Evolutionary conservation across 2,888 invertebrate species (phyloP).

Genomic region (Dascillus cervinus): DNA sequence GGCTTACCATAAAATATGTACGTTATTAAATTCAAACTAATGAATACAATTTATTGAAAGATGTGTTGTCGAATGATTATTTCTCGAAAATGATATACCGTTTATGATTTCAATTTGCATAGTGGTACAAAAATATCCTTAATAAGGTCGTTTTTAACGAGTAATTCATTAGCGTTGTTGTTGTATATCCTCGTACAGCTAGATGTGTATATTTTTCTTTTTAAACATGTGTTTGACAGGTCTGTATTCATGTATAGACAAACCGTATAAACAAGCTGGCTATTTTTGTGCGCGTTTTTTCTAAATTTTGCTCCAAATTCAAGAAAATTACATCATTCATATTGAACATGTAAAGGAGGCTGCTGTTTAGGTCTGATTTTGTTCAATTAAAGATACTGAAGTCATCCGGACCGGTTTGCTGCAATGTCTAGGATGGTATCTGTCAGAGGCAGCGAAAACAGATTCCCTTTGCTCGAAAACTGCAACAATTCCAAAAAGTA

Average conservation of each 20-base stretch:
- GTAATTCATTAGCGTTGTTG: slow-evolving; percentile 9
- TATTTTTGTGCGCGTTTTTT: slow-evolving; percentile 7
- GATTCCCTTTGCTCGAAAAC: too few species aligned
- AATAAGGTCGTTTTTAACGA: slow-evolving; percentile 11
- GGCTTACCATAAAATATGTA: too few species aligned
- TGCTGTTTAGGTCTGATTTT: slow-evolving; percentile 8
- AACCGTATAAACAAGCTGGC: slow-evolving; percentile 6
- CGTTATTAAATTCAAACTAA: slow-evolving; percentile 2
- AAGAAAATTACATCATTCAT: too few species aligned
- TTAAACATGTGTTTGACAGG: slow-evolving; percentile 8
- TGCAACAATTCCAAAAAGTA: too few species aligned
- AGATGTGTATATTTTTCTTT: slow-evolving; percentile 8
- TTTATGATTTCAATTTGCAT: slow-evolving; percentile 8
- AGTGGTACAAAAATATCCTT: slow-evolving; percentile 7
- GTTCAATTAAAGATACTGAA: slow-evolving; percentile 10
- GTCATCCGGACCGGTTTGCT: slow-evolving; percentile 9
- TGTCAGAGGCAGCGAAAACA: slow-evolving; percentile 8
- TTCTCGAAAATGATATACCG: slow-evolving; percentile 6
- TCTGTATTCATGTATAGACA: slow-evolving; percentile 7
- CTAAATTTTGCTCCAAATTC: too few species aligned
- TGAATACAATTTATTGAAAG: background rate
- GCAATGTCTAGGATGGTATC: slow-evolving; percentile 10
- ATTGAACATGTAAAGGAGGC: too few species aligned
- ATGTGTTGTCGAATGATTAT: background rate
- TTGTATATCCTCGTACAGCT: slow-evolving; percentile 10